These are phyloP conservation scores for Calyptommatus sinebrachiatus DNA, from an alignment of 2,113 vertebrate species.

Conservation along the genomic window DNA sequence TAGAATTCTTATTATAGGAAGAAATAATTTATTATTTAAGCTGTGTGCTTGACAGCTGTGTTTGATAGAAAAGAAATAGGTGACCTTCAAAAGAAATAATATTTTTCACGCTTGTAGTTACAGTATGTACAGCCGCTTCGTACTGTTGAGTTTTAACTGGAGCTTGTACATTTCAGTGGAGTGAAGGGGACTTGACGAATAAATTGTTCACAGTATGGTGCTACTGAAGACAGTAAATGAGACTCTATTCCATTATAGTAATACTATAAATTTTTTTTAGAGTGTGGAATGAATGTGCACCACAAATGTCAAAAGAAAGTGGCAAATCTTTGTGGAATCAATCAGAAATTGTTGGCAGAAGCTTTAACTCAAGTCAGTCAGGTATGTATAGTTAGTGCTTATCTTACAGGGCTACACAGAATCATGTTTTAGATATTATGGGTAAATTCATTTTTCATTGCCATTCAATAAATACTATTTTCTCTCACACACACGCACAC, in stretches of 20 bases:
- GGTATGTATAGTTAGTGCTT: constrained; percentile 66
- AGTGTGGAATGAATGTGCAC: constrained; percentile 95
- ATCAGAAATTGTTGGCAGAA: constrained; percentile 96
- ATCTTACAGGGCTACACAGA: not conserved
- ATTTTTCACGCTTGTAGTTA: not conserved
- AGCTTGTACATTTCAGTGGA: not conserved
- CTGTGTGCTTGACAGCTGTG: not conserved
- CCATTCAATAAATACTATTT: not conserved
- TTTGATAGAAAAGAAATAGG: not conserved
- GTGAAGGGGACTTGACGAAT: not conserved
- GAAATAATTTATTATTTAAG: not conserved
- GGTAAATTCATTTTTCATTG: not conserved
- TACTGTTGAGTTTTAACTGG: not conserved
- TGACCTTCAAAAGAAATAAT: not conserved
- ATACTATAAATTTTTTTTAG: constrained; percentile 64
- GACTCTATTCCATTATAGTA: not conserved
- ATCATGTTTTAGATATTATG: not conserved
- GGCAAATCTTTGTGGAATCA: constrained; percentile 97
- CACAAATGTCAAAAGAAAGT: constrained; percentile 97
- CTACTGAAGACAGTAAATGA: not conserved
- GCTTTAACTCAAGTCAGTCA: constrained; percentile 94
- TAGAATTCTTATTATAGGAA: not conserved
- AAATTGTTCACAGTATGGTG: not conserved
- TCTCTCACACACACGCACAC: too few species aligned
- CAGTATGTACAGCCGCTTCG: not conserved